Base-by-base conservation (phyloP, 2,888 invertebrate species). In the Danaus chrysippus region DNA sequence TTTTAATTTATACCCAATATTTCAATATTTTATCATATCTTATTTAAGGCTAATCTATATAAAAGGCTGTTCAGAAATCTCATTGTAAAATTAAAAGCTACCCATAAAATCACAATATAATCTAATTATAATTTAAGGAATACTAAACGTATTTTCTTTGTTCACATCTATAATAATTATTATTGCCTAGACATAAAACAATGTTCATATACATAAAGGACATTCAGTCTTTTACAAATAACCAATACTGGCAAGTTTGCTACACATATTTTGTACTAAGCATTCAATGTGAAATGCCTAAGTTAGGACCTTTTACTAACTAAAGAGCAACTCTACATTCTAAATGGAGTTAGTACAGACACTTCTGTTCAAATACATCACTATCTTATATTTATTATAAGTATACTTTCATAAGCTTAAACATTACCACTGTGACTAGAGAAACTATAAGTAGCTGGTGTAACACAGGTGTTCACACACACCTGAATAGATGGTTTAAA, bases 211-310 rank as follows among this genome's bases (percentile, higher is more conserved):
- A 80, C 74, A 83, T 83, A 85, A 82, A 89, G 79, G 89, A 90
- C 87, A 84, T 87, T 91, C 91, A 91, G 91, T 91, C 91, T 91
- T 89, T 86, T 87, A 85, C 76, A 87, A 87, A 79, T 85, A 90
- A 89, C 91, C 91, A 91, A 91, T 91, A 91, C 90, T 91, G 91
- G 91, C 91, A 91, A 91, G 90, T 89, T 88, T 86, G 84, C 88
- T 88, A 84, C 76, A 34, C 23, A 34, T 34, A 86, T 82, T 89
- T 91, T 91, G 91, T 91, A 91, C 91, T 90, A 88, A 87, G 83
- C 83, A 86, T 87, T 84, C 76, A 83, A 82, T 77, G 82, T 73
- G 77, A 77, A 81, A 79, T 74, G 74, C 76, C 77, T 79, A 73
- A 70, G 70, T 77, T 76, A 81, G 73, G 82, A 81, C 82, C 78